phyloP scores from a whole-genome alignment of 2,797 vertebrate species.

The Sus cebifrons region DNA sequence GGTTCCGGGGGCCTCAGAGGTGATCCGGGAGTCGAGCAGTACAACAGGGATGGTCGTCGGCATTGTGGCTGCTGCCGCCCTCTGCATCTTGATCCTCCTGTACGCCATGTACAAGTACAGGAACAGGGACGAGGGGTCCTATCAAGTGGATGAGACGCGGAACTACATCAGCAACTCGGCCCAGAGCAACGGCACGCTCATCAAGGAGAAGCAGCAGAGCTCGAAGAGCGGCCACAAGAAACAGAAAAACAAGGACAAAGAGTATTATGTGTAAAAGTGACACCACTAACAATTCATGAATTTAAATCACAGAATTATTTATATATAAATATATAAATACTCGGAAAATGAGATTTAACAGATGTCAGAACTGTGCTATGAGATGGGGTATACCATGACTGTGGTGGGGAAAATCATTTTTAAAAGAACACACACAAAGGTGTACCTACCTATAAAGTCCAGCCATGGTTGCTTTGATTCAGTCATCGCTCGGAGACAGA shows the following conservation, averaged over 20 bases:
- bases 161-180: constrained; percentile 99
- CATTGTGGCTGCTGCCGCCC: constrained; percentile 99
- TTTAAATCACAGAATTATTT: constrained; percentile 89
- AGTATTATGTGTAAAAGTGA: constrained; percentile 97
- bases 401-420: constrained; percentile 85
- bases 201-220: constrained; percentile 98
- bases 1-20: constrained; percentile 99
- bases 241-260: constrained; percentile 99
- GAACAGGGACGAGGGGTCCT: constrained; percentile 99
- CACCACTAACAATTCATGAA: constrained; percentile 66
- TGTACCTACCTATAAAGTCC: constrained; percentile 52
- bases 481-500: constrained; percentile 92
- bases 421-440: constrained; percentile 84
- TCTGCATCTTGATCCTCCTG: constrained; percentile 99
- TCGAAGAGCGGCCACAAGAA: constrained; percentile 97
- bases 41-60: constrained; percentile 99
- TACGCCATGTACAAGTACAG: constrained; percentile 99
- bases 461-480: constrained; percentile 90
- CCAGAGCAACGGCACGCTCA: constrained; percentile 98
- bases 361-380: constrained; percentile 84
- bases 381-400: constrained; percentile 86
- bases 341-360: constrained; percentile 85
- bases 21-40: constrained; percentile 99
- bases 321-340: constrained; percentile 88
- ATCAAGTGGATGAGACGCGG: constrained; percentile 99